Percentiles rank a stretch among this genome's conserved stretches.
Evolutionary conservation across 2,888 invertebrate species (phyloP).

Genomic region (Dione juno): DNA sequence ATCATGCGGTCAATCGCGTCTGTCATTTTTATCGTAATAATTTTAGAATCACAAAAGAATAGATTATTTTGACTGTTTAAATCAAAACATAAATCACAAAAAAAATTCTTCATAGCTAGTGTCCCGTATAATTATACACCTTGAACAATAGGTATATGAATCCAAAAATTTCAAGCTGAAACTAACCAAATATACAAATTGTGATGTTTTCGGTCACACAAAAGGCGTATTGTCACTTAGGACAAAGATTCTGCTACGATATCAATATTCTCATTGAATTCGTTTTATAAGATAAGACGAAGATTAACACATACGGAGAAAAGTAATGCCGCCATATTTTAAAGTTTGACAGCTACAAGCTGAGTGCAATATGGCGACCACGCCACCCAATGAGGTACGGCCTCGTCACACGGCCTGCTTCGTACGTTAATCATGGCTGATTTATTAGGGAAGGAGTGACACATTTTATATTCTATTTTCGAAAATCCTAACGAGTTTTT

Average conservation of each 20-base stretch:
- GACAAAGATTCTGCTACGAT: constrained; percentile 55
- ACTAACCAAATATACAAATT: constrained; percentile 40
- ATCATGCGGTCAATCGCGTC: constrained; percentile 47
- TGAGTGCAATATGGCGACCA: constrained; percentile 81
- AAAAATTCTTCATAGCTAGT: constrained; percentile 58
- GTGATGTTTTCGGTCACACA: constrained; percentile 45
- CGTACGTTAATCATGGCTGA: constrained; percentile 81
- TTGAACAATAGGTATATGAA: constrained; percentile 64
- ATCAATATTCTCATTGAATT: constrained; percentile 61
- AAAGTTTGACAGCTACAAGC: constrained; percentile 83
- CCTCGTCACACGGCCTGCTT: constrained; percentile 76
- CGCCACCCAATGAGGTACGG: constrained; percentile 81
- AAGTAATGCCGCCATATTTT: constrained; percentile 76
- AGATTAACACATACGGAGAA: constrained; percentile 68
- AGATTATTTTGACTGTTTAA: constrained; percentile 73
- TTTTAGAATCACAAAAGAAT: constrained; percentile 67
- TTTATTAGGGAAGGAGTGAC: constrained; percentile 82
- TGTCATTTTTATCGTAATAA: constrained; percentile 70
- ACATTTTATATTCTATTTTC: constrained; percentile 83
- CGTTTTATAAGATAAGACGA: constrained; percentile 76
- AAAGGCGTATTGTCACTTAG: constrained; percentile 39
- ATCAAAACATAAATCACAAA: constrained; percentile 76
- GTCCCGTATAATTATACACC: constrained; percentile 70
- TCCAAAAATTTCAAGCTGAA: constrained; percentile 58
- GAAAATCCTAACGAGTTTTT: constrained; percentile 78